These are phyloP conservation scores for Strigamia maritima DNA, from an alignment of 2,888 invertebrate species.

Conservation along the genomic window DNA sequence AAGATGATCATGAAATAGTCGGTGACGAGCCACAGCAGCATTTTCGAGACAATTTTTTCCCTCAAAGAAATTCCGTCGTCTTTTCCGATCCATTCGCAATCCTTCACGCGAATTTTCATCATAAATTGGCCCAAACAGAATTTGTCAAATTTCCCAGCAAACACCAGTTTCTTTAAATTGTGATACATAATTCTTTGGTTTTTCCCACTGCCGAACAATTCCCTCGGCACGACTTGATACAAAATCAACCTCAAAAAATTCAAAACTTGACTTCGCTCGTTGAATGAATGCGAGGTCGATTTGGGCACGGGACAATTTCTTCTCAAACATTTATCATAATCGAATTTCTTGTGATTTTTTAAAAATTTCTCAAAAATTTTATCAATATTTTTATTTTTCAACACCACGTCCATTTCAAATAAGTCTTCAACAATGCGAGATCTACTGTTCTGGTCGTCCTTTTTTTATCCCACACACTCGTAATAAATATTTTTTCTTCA, in stretches of 20 bases:
- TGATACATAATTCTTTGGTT: background rate
- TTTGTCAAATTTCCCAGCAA: background rate
- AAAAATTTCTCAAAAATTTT: background rate
- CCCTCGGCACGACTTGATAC: background rate
- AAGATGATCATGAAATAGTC: background rate
- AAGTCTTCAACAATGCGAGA: background rate
- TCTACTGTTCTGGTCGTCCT: background rate
- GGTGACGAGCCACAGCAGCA: background rate
- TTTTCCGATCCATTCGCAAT: background rate
- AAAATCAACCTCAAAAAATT: constrained; percentile 3
- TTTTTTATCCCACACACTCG: background rate
- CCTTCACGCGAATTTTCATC: background rate
- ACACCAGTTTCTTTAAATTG: background rate
- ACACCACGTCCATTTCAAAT: background rate
- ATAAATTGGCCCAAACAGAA: background rate
- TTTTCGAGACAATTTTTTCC: background rate
- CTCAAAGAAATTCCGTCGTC: background rate
- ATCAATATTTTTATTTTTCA: background rate
- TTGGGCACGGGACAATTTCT: background rate
- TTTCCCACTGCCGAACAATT: background rate
- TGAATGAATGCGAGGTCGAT: background rate
- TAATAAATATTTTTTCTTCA: background rate
- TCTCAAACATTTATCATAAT: background rate
- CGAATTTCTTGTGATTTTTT: background rate
- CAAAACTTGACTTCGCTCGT: background rate